Percentiles rank a stretch among this genome's conserved stretches.
phyloP scores from a whole-genome alignment of 2,113 vertebrate species.

The Notarius quadriscutis region DNA sequence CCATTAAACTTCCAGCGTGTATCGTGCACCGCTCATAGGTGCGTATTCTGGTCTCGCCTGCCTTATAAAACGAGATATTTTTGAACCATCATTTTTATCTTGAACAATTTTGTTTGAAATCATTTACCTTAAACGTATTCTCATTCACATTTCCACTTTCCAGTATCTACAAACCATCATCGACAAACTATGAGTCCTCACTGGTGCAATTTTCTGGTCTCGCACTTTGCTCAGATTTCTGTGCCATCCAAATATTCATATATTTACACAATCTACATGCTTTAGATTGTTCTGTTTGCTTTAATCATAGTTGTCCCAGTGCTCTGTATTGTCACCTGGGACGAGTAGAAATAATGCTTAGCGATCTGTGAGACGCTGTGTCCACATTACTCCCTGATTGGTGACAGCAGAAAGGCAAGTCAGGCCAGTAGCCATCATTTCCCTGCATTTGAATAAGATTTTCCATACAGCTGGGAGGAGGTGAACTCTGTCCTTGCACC shows the following conservation, averaged over 20 bases:
- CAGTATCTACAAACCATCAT: no score
- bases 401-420: conserved; percentile 24
- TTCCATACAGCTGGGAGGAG: conserved; percentile 52
- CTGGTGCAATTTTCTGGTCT: no score
- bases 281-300: conserved; percentile 23
- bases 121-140: background rate
- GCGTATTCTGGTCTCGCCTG: background rate
- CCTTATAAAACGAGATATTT: background rate
- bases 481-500: conserved; percentile 51
- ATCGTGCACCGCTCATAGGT: no score
- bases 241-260: background rate
- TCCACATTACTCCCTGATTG: background rate
- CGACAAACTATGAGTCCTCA: no score
- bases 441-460: conserved; percentile 60
- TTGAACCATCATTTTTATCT: background rate
- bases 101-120: background rate
- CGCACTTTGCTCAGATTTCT: background rate
- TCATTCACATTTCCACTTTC: background rate
- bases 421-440: conserved; percentile 49
- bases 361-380: background rate
- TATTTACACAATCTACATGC: conserved; percentile 1
- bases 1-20: background rate
- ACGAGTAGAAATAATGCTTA: conserved; percentile 14
- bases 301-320: background rate
- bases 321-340: background rate